These are phyloP conservation scores for Alcedo atthis DNA, from an alignment of 2,797 vertebrate genomes.

Conservation along the genomic window DNA sequence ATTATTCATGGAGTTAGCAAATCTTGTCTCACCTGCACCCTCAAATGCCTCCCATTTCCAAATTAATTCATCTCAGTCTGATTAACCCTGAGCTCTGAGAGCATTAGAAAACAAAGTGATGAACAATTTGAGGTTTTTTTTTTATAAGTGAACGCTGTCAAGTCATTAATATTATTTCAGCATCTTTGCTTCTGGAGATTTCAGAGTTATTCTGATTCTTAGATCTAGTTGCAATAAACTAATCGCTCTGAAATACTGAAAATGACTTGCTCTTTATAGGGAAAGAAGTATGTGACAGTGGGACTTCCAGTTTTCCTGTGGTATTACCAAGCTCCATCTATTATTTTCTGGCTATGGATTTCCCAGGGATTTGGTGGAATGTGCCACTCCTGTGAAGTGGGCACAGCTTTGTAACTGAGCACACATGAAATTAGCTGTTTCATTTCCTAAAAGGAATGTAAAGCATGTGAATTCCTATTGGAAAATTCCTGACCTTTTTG, in stretches of 20 bases:
- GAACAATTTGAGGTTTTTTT: neutral
- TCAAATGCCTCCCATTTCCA: neutral
- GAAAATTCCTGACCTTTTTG: neutral
- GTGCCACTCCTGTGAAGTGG: neutral
- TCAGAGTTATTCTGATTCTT: neutral
- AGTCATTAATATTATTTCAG: neutral
- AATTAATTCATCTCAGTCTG: neutral
- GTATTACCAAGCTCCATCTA: neutral
- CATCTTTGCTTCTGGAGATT: neutral
- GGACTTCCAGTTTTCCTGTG: neutral
- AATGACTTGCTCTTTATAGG: neutral
- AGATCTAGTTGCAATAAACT: neutral
- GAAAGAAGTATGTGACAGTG: neutral
- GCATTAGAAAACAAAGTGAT: neutral
- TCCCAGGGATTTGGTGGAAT: neutral
- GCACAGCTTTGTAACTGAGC: neutral
- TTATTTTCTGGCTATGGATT: neutral
- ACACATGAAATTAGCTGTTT: neutral
- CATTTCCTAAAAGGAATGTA: neutral
- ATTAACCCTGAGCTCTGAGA: neutral
- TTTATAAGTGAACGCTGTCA: neutral
- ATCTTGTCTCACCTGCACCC: neutral
- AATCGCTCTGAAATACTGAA: neutral
- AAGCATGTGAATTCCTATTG: rapidly evolving
- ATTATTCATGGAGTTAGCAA: neutral